Percentiles rank a stretch among this genome's conserved stretches.
Conservation (phyloP, 2,888 invertebrate species). For the Amiota minor region DNA sequence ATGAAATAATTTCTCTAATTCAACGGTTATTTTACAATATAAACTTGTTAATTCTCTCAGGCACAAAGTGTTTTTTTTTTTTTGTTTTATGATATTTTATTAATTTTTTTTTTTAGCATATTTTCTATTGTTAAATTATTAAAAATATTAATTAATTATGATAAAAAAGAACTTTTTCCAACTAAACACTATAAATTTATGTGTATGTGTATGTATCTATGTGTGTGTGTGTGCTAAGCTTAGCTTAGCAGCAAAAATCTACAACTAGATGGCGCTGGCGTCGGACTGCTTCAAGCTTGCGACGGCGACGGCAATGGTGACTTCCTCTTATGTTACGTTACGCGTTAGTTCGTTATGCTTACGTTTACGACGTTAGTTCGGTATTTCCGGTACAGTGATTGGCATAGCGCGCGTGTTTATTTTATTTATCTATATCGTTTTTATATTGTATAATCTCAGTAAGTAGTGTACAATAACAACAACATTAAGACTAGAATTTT, state of each 20-base stretch:
- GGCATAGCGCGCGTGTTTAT: not conserved
- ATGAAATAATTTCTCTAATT: no score
- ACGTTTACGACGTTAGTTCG: conserved; percentile 38
- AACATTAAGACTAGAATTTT: conserved; percentile 10
- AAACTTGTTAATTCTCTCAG: conserved; percentile 59
- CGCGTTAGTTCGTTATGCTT: conserved; percentile 49
- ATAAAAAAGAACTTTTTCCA: conserved; percentile 38
- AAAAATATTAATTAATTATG: not conserved
- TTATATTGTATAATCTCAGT: conserved; percentile 1
- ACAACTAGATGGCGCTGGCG: conserved; percentile 50
- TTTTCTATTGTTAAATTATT: conserved; percentile 32
- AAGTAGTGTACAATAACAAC: conserved; percentile 25
- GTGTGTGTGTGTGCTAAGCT: conserved; percentile 45
- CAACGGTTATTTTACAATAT: no score
- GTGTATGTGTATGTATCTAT: not conserved
- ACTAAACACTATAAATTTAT: conserved; percentile 33
- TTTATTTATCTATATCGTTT: conserved; percentile 8
- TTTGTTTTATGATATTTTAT: conserved; percentile 46
- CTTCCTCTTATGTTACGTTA: no score
- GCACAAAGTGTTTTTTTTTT: conserved; percentile 68
- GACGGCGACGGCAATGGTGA: not conserved
- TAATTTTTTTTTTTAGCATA: conserved; percentile 42
- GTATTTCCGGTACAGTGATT: not conserved
- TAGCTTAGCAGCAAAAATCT: conserved; percentile 60
- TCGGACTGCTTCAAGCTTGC: no score